A percentile compares a stretch with the other conserved stretches of the same genome.
These are phyloP conservation scores for Euplagia quadripunctaria DNA, from an alignment of 2,888 invertebrate genomes.

Conservation along the genomic window DNA sequence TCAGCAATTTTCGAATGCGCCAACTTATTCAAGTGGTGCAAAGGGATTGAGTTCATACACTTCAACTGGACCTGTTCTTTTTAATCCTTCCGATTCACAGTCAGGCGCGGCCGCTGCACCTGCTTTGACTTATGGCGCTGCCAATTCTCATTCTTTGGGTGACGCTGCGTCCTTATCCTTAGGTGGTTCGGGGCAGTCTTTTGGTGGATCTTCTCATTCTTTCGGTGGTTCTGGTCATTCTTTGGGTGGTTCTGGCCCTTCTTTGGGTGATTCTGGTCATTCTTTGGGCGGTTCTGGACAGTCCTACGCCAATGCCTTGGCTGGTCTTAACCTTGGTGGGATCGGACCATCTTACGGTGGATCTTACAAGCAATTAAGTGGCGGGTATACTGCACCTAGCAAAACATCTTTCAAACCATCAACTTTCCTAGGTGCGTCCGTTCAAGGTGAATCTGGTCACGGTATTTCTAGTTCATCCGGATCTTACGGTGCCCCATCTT, in stretches of 20 bases:
- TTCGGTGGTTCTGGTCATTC: conserved; percentile 55
- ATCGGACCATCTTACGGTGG: conserved; percentile 61
- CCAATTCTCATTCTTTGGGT: conserved; percentile 61
- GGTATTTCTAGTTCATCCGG: conserved; percentile 67
- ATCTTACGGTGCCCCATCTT: conserved; percentile 68
- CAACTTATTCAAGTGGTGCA: conserved; percentile 76
- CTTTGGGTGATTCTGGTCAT: conserved; percentile 41
- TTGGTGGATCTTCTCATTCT: conserved; percentile 51
- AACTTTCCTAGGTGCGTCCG: conserved; percentile 77
- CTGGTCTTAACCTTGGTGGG: conserved; percentile 33
- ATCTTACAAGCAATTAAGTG: conserved; percentile 66
- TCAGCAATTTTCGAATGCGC: conserved; percentile 66
- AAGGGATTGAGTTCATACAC: conserved; percentile 79
- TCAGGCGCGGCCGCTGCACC: conserved; percentile 51
- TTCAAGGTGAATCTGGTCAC: conserved; percentile 71
- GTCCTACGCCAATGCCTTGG: conserved; percentile 43
- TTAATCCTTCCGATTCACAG: conserved; percentile 71
- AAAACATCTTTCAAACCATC: conserved; percentile 82
- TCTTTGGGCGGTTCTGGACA: conserved; percentile 37
- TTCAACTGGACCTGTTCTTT: conserved; percentile 80
- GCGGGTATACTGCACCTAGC: conserved; percentile 66
- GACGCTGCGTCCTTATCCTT: conserved; percentile 59
- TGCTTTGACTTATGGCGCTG: conserved; percentile 60
- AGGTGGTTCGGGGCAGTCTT: conserved; percentile 51
- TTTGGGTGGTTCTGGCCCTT: conserved; percentile 45